These are phyloP conservation scores for Protophormia terraenovae DNA, from an alignment of 2,888 invertebrate genomes.

Conservation along the genomic window DNA sequence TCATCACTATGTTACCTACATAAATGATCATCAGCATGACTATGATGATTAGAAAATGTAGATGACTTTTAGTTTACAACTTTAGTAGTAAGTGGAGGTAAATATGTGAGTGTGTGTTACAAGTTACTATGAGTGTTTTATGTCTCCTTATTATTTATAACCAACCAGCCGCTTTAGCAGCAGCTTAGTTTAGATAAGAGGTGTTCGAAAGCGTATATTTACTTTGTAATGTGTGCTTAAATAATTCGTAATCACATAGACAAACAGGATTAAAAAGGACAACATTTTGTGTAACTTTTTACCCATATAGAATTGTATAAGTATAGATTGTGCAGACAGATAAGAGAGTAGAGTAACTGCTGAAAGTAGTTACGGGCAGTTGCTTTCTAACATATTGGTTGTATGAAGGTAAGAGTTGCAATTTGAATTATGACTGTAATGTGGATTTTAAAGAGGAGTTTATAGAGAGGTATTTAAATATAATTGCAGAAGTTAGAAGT, in stretches of 20 bases:
- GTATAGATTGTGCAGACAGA: too few species aligned
- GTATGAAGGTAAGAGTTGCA: background rate
- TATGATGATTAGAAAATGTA: constrained; percentile 39
- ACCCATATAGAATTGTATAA: background rate
- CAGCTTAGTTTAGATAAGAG: constrained; percentile 66
- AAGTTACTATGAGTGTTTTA: background rate
- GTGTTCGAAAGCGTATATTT: constrained; percentile 62
- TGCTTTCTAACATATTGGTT: constrained; percentile 7
- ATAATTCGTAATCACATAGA: constrained; percentile 65
- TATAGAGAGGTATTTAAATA: background rate
- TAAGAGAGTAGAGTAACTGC: too few species aligned
- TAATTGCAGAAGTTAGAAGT: too few species aligned
- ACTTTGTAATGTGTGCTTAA: constrained; percentile 66
- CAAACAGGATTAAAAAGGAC: constrained; percentile 66
- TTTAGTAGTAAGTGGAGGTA: background rate
- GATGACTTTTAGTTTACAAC: constrained; percentile 44
- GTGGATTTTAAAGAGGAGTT: background rate
- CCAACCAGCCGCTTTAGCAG: constrained; percentile 37
- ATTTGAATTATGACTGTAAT: background rate
- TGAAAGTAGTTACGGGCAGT: background rate
- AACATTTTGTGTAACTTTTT: constrained; percentile 48
- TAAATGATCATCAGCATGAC: constrained; percentile 51
- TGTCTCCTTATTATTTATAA: constrained; percentile 40
- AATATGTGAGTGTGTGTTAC: background rate
- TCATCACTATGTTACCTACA: background rate